Conservation (phyloP, 2,797 vertebrate species). For the Phrynocephalus guinanensis region DNA sequence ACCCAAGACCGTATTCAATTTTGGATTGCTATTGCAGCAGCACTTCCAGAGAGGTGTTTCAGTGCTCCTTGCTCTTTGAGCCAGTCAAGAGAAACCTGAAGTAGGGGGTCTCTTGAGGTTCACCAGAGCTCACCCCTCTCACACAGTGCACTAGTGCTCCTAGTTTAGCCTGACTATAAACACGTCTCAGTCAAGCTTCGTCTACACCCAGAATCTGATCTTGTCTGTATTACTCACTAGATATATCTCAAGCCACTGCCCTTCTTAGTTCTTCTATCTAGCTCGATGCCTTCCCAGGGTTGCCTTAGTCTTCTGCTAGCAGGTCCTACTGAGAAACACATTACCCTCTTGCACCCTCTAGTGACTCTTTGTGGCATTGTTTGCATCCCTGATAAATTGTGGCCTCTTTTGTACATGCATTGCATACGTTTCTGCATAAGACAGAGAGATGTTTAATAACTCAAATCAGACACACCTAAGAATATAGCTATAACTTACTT, state of each 20-base stretch:
- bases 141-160: not conserved
- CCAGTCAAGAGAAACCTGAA: not conserved
- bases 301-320: not conserved
- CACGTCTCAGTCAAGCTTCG: too few relatives aligned
- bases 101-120: not conserved
- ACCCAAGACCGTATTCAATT: too few relatives aligned
- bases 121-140: not conserved
- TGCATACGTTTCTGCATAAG: not conserved
- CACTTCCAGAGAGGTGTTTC: not conserved
- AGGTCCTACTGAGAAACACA: conserved; percentile 3
- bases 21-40: not conserved
- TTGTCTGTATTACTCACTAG: not conserved
- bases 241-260: not conserved
- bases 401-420: not conserved
- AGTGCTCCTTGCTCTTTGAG: not conserved
- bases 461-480: not conserved
- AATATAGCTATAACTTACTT: not conserved
- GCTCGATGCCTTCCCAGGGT: not conserved
- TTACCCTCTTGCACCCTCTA: conserved; percentile 18
- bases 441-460: not conserved
- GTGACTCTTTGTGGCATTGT: not conserved
- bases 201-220: not conserved
- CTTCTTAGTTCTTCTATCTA: not conserved
- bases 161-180: not conserved
- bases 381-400: conserved; percentile 8